A percentile compares a stretch with the other conserved stretches of the same genome.
Conservation (phyloP, 2,113 vertebrate species). For the Sigmodon hispidus region DNA sequence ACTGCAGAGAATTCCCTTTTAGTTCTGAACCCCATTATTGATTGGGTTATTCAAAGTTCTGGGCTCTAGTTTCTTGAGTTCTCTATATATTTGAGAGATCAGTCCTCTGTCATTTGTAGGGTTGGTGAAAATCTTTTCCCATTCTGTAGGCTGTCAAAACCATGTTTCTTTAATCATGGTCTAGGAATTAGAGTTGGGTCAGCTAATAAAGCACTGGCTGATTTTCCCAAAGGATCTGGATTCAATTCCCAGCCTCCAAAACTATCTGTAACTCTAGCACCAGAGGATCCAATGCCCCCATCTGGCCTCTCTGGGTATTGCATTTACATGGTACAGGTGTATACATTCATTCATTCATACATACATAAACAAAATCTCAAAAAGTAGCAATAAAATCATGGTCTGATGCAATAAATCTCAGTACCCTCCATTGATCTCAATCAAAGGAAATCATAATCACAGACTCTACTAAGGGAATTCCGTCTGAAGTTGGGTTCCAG, state of each 20-base stretch:
- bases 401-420: neutral
- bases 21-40: too few relatives aligned
- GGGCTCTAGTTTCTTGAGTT: too few relatives aligned
- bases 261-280: neutral
- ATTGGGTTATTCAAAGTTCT: too few relatives aligned
- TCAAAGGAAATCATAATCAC: conserved; percentile 14
- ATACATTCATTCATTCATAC: neutral
- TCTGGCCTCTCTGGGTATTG: neutral
- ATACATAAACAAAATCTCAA: neutral
- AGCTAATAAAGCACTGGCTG: neutral
- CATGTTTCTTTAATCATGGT: neutral
- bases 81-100: too few relatives aligned
- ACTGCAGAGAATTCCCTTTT: too few relatives aligned
- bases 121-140: too few relatives aligned
- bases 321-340: neutral
- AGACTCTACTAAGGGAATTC: neutral
- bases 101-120: too few relatives aligned
- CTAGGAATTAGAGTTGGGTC: neutral
- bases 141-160: too few relatives aligned
- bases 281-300: neutral
- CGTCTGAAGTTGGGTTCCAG: neutral
- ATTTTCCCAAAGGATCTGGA: neutral
- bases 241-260: neutral
- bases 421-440: conserved; percentile 3
- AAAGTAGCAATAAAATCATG: neutral